These are phyloP conservation scores for Lycodopsis pacificus DNA, from an alignment of 2,797 vertebrate species.

Conservation along the genomic window DNA sequence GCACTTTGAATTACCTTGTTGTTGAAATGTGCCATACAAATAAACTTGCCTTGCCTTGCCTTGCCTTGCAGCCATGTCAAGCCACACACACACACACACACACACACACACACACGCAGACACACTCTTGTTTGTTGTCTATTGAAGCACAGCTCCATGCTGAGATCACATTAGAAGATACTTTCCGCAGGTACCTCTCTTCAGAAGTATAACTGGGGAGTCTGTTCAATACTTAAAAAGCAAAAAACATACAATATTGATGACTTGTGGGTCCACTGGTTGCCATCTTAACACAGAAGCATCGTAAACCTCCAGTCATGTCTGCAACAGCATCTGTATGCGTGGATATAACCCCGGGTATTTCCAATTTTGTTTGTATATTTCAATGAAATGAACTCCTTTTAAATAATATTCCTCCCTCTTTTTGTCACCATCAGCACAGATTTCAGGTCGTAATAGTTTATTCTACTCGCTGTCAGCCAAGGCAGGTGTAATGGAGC, in stretches of 20 bases:
- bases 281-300: constrained; percentile 19
- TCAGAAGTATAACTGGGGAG: constrained; percentile 39
- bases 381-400: neutral
- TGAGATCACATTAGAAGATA: constrained; percentile 60
- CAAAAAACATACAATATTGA: constrained; percentile 74
- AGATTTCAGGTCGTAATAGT: constrained; percentile 6
- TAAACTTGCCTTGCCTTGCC: no score
- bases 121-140: constrained; percentile 51
- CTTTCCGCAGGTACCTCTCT: constrained; percentile 44
- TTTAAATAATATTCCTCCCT: neutral
- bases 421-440: constrained; percentile 1
- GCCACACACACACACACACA: constrained; percentile 15
- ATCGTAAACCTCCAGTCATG: constrained; percentile 3
- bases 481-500: constrained; percentile 20
- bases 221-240: constrained; percentile 68
- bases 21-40: no score
- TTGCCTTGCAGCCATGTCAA: neutral
- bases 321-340: constrained; percentile 10
- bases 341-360: neutral
- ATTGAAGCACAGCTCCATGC: constrained; percentile 56
- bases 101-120: neutral
- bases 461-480: constrained; percentile 21
- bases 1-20: no score
- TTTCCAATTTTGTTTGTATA: neutral
- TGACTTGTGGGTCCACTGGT: constrained; percentile 51